Evolutionary conservation across 1,140 invertebrate species (phyloP), one percentile per base, ranked within the genome.

Genomic region (Drosophila pruinosa): DNA sequence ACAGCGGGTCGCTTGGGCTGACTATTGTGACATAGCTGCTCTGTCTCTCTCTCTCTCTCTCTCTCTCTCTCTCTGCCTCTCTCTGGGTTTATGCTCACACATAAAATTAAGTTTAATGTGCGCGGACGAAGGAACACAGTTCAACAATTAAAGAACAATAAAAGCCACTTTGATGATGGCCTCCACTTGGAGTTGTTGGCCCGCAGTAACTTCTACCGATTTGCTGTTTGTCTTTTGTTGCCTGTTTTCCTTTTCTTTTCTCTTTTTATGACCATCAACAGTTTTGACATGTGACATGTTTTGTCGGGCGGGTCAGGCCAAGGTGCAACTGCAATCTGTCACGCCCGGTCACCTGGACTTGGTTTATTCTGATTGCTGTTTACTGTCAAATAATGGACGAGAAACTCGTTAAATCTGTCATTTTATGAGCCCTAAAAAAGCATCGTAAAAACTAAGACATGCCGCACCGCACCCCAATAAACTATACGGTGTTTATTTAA

Each of bases 71-170:
- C n/a, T 12, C 48, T 38, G 24, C 34, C 53, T 15, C 43, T 28
- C 21, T 38, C 26, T 57, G 28, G 31, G 31, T 48, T 65, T 72
- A 64, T 64, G 68, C 52, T 22, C 61, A 52, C 52, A 54, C 71
- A 82, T 82, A 83, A 82, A 82, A 82, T 85, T 75, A 43, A 82
- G 78, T 82, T 82, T 82, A 78, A 82, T 82, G 57, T 65, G 63
- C 75, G 69, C 74, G 39, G 47, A 48, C 56, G 54, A 59, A 61
- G 74, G 61, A 82, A 86, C 82, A 86, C 77, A 88, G 72, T 80
- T 86, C 83, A 67, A 75, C 82, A 86, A 88, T 86, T 86, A 88
- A 88, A 82, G 63, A 82, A 72, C 82, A 62, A 88, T 86, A 78
- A 86, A 86, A 88, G 62, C 59, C 74, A 63, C 59, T 78, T 78